phyloP scores from a whole-genome alignment of 2,113 vertebrate genomes.

The Cochlearius cochlearius region DNA sequence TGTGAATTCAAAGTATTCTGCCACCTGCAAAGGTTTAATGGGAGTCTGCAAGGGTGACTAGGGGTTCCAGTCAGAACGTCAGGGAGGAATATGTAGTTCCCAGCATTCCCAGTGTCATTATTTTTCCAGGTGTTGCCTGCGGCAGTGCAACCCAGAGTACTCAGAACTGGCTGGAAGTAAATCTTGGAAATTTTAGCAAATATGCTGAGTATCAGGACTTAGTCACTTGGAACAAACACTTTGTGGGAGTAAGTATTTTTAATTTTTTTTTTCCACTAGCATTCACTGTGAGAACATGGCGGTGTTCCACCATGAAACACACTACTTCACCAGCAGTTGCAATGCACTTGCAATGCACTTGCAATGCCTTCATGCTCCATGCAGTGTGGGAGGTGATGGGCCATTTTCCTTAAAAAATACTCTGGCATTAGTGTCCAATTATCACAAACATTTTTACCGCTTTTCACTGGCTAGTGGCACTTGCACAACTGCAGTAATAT shows the following conservation, averaged over 20 bases:
- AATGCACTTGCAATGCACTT: neutral
- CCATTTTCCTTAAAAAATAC: neutral
- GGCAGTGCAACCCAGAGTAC: neutral
- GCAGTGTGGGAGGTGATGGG: neutral
- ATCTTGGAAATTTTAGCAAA: slow-evolving; percentile 14
- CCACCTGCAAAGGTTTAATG: neutral
- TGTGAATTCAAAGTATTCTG: neutral
- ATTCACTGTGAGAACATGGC: neutral
- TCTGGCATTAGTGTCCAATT: neutral
- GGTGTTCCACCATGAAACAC: neutral
- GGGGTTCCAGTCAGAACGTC: neutral
- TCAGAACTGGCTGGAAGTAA: neutral
- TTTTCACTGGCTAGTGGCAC: neutral
- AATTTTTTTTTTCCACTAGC: neutral
- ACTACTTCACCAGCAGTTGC: neutral
- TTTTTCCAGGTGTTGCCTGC: slow-evolving; percentile 4
- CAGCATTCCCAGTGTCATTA: neutral
- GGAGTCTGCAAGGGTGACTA: neutral
- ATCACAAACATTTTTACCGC: neutral
- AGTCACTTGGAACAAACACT: neutral
- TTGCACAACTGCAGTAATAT: neutral
- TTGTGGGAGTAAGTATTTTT: slow-evolving; percentile 1
- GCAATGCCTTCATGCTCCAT: neutral
- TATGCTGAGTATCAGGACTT: neutral
- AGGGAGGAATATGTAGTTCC: neutral